Conservation (phyloP, 2,888 invertebrate species). For the Tipula helvola region DNA sequence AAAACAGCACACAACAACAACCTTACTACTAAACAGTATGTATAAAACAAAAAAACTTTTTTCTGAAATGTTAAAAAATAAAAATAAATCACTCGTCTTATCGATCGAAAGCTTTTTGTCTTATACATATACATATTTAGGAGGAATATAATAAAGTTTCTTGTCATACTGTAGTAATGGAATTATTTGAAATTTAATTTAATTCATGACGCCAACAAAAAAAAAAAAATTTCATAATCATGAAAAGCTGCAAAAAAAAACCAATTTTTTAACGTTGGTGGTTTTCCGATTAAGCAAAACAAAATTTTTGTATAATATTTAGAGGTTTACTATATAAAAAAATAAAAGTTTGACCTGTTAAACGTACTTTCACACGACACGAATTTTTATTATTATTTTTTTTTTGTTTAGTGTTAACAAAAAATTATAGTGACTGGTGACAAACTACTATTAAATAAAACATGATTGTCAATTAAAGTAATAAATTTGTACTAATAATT, state of each 20-base stretch:
- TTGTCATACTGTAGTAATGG: neutral
- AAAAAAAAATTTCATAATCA: neutral
- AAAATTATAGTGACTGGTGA: neutral
- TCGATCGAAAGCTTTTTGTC: neutral
- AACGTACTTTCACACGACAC: neutral
- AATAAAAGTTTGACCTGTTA: neutral
- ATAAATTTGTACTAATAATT: neutral
- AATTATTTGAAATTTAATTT: neutral
- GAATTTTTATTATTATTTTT: neutral
- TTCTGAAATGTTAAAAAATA: neutral
- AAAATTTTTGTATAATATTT: neutral
- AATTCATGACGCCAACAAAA: neutral
- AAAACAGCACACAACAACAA: neutral
- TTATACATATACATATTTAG: neutral
- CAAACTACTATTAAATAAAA: neutral
- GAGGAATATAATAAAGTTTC: neutral
- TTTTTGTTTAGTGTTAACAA: neutral
- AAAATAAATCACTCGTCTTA: neutral
- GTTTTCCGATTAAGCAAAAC: neutral
- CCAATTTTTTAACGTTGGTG: neutral
- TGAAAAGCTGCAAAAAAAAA: neutral
- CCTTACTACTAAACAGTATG: neutral
- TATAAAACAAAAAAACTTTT: neutral
- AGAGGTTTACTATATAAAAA: neutral
- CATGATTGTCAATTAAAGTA: neutral